Conservation (phyloP, 1,140 invertebrate genomes). For the Megalonaias nervosa region DNA sequence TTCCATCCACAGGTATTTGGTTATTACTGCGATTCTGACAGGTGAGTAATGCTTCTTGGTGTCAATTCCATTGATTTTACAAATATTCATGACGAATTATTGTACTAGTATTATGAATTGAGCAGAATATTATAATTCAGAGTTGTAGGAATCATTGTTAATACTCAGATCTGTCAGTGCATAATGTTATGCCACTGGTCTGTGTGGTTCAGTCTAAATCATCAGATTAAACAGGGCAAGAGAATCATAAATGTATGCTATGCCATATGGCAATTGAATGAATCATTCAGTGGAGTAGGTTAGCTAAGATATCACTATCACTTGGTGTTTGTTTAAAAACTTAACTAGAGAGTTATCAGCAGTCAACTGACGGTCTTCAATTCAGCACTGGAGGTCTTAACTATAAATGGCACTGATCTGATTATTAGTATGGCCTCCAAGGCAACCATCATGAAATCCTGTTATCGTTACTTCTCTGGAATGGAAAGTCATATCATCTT, state of each 20-base stretch:
- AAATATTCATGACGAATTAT: background rate
- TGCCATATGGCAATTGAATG: background rate
- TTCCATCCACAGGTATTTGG: slow-evolving; percentile 48
- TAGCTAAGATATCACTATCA: too few relatives aligned
- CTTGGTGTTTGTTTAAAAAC: too few relatives aligned
- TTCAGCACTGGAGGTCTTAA: too few relatives aligned
- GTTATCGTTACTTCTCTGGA: too few relatives aligned
- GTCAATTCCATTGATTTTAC: background rate
- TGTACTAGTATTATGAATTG: background rate
- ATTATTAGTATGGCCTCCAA: too few relatives aligned
- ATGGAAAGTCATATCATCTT: too few relatives aligned
- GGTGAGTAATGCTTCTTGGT: slow-evolving; percentile 40
- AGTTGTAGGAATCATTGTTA: too few relatives aligned
- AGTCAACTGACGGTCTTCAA: too few relatives aligned
- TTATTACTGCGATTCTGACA: slow-evolving; percentile 65
- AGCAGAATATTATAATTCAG: background rate
- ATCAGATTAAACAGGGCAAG: background rate
- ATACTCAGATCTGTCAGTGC: background rate
- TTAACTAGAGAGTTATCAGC: too few relatives aligned
- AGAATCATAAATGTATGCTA: background rate
- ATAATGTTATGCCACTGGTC: background rate
- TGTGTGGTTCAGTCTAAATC: background rate
- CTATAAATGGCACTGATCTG: too few relatives aligned
- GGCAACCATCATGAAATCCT: too few relatives aligned
- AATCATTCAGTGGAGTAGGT: background rate